Percentiles rank a stretch among this genome's conserved stretches.
phyloP scores from a whole-genome alignment of 2,888 invertebrate species.

The Diarsia dahlii region DNA sequence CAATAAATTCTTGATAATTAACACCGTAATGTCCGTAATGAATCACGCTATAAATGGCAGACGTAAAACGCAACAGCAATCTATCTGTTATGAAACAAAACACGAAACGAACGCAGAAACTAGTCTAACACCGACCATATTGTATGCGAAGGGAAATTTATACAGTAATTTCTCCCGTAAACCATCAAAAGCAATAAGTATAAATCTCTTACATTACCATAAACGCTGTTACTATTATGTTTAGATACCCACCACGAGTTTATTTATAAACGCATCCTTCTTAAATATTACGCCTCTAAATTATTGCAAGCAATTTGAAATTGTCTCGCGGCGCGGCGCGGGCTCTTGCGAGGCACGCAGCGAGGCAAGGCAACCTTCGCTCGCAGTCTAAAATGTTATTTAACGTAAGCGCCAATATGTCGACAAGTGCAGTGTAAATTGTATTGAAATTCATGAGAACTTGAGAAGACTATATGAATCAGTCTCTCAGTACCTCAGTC shows the following conservation, averaged over 20 bases:
- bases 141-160: slow-evolving; percentile 64
- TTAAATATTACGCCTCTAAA: slow-evolving; percentile 80
- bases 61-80: slow-evolving; percentile 39
- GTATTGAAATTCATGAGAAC: slow-evolving; percentile 63
- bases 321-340: slow-evolving; percentile 81
- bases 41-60: slow-evolving; percentile 43
- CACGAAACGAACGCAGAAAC: slow-evolving; percentile 54
- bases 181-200: slow-evolving; percentile 79
- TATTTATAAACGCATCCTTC: slow-evolving; percentile 83
- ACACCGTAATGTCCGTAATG: slow-evolving; percentile 27
- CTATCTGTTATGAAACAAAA: slow-evolving; percentile 50
- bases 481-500: slow-evolving; percentile 22
- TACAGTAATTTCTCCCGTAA: slow-evolving; percentile 69
- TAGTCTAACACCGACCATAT: slow-evolving; percentile 60
- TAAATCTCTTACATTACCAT: slow-evolving; percentile 82
- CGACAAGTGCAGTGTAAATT: slow-evolving; percentile 72
- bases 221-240: slow-evolving; percentile 81
- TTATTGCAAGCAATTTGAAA: slow-evolving; percentile 84
- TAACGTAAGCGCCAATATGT: slow-evolving; percentile 72
- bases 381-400: slow-evolving; percentile 70
- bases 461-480: slow-evolving; percentile 36
- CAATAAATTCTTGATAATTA: slow-evolving; percentile 33
- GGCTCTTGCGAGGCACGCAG: slow-evolving; percentile 49
- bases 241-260: slow-evolving; percentile 75
- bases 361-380: slow-evolving; percentile 52